Percentiles rank a stretch among this genome's conserved stretches.
phyloP scores from a whole-genome alignment of 2,113 vertebrate species.

The Syrrhaptes paradoxus region DNA sequence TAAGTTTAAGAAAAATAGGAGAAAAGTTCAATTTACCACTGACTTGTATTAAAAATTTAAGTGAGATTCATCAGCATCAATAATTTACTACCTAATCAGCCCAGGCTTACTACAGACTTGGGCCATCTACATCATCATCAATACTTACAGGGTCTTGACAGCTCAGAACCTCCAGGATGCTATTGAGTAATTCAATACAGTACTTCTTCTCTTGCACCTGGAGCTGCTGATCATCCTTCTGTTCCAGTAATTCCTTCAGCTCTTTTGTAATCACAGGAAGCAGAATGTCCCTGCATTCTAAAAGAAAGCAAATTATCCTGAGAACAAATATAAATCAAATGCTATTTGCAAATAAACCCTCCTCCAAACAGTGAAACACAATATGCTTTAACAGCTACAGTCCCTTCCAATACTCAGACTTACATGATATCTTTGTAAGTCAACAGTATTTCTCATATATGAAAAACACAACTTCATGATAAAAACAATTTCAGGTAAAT shows the following conservation, averaged over 20 bases:
- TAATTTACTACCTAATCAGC: constrained; percentile 68
- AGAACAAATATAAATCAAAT: neutral
- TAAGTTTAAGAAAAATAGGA: constrained; percentile 15
- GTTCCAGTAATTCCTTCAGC: constrained; percentile 86
- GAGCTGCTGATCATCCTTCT: constrained; percentile 74
- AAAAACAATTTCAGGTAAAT: neutral
- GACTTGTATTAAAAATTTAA: constrained; percentile 59
- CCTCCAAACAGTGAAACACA: neutral
- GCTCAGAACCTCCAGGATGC: constrained; percentile 95
- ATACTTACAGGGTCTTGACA: constrained; percentile 85
- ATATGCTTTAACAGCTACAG: neutral
- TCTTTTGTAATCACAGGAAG: constrained; percentile 95
- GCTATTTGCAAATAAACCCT: neutral
- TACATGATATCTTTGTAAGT: neutral
- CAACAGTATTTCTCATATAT: neutral
- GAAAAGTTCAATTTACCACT: constrained; percentile 2
- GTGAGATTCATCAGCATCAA: constrained; percentile 58
- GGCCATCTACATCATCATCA: neutral
- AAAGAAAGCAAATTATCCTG: constrained; percentile 29
- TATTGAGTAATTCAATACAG: constrained; percentile 91
- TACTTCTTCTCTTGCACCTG: constrained; percentile 77
- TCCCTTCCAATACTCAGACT: rapidly evolving
- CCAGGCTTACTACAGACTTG: neutral
- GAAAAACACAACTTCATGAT: neutral
- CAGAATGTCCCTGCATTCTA: constrained; percentile 94